Base-by-base conservation (phyloP, 35 echinoderm and acorn worm genomes). In the Patiria miniata region DNA sequence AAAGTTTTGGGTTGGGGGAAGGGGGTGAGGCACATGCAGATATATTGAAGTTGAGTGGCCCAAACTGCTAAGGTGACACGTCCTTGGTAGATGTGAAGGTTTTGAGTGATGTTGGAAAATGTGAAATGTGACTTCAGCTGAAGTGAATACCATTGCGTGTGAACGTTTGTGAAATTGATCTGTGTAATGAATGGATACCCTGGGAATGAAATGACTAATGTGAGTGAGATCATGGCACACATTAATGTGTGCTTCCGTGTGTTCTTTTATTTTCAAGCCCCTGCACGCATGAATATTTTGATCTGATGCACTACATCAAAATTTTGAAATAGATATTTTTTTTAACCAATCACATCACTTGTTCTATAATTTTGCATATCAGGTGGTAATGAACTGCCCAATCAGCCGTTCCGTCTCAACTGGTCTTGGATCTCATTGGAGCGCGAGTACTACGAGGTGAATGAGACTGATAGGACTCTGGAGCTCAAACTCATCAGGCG, bases 341-440 rank as follows among this genome's bases (percentile, higher is more conserved):
- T 14, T 30, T 26, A 73, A 73, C 23, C 34, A 26, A 26, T 73
- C 21, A 69, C 22, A 23, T 1, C 12, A 30, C 61, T 23, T 34
- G 22, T 1, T 23, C 33, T 1, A 14, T 1, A 14, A 0, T 28
- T 73, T 73, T 73, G 7, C 55, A 4, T 73, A 0, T 4, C 84
- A 99, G 92, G 96, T 81, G 93, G 93, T 54, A 99, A 99, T 77
- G 77, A 61, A 36, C 79, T 99, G 23, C 61, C 89, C 83, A 92
- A 99, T 61, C 96, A 99, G 86, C 86, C 87, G 2, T 99, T 91
- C 82, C 81, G 87, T 78, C 89, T 99, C 42, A 99, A 99, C 90
- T 99, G 96, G 96, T 94, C 96, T 18, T 94, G 93, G 85, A 99
- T 99, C 83, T 99, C 96, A 51, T 79, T 98, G 77, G 96, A 98